Evolutionary conservation across 53 echinoderm and acorn worm genomes (phyloP).

Genomic region (Arbacia lixula): DNA sequence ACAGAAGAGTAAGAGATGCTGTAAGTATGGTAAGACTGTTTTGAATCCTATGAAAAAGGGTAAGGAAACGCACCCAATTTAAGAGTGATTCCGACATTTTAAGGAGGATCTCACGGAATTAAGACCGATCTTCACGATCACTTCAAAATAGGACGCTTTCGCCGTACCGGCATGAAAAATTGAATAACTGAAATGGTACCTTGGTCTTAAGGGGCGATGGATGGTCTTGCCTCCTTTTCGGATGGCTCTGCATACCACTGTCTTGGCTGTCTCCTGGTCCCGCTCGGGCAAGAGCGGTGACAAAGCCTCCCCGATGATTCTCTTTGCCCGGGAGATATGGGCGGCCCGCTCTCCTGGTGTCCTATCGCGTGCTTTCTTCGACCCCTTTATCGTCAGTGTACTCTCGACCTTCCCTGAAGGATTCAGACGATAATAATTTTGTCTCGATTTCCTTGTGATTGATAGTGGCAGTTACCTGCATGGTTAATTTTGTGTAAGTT

Average conservation of each 20-base stretch:
- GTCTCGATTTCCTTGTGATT: slow-evolving; percentile 21
- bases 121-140: too few species aligned
- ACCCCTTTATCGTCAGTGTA: neutral
- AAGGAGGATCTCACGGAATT: too few species aligned
- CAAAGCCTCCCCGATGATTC: neutral
- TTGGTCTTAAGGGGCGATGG: slow-evolving; percentile 89
- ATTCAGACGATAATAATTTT: neutral
- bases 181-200: slow-evolving; percentile 77
- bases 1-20: too few species aligned
- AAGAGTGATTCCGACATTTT: too few species aligned
- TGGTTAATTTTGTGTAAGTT: too few species aligned
- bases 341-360: neutral
- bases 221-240: slow-evolving; percentile 92
- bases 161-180: neutral
- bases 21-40: too few species aligned
- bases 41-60: too few species aligned
- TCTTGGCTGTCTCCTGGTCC: neutral
- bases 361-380: too few species aligned
- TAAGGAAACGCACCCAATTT: too few species aligned
- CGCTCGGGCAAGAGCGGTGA: neutral
- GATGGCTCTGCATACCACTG: slow-evolving; percentile 77
- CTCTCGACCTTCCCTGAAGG: slow-evolving; percentile 41
- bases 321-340: neutral
- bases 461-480: too few species aligned
- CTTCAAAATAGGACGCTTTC: too few species aligned